A percentile compares a stretch with the other conserved stretches of the same genome.
Conservation (phyloP, 2,797 vertebrate genomes). For the Tiaroga cobitis region DNA sequence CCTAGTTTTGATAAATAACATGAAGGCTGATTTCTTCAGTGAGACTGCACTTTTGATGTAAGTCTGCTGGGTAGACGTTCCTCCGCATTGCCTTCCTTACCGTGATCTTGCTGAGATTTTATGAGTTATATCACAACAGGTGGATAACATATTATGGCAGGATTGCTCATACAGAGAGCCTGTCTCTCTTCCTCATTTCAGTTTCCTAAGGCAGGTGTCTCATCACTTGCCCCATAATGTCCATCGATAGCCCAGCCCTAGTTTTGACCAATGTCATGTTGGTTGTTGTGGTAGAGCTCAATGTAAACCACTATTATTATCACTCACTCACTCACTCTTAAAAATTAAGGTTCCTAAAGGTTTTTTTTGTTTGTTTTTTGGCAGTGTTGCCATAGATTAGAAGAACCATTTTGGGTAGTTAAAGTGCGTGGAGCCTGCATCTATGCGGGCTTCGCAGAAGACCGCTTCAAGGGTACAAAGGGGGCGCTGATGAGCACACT, state of each 20-base stretch:
- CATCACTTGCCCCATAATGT: neutral
- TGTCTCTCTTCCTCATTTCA: neutral
- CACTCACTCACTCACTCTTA: neutral
- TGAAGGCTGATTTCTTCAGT: neutral
- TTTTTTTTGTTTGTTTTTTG: no score
- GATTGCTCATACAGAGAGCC: no score
- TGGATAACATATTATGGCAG: neutral
- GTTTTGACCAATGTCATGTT: neutral
- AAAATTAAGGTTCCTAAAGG: neutral
- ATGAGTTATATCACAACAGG: conserved; percentile 5
- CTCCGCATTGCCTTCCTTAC: neutral
- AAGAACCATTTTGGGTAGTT: no score
- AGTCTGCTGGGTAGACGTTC: neutral
- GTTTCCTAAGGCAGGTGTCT: neutral
- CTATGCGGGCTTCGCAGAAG: no score
- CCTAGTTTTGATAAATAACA: neutral
- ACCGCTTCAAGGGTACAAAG: no score
- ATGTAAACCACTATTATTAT: neutral
- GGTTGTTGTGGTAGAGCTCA: neutral
- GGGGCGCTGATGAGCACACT: no score
- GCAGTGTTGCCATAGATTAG: neutral
- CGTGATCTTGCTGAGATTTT: neutral
- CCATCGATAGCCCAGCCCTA: neutral
- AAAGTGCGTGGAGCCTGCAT: no score
- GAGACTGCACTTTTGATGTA: neutral